A percentile compares a stretch with the other conserved stretches of the same genome.
These are phyloP conservation scores for Centropus unirufus DNA, from an alignment of 2,113 vertebrate species.

Conservation along the genomic window DNA sequence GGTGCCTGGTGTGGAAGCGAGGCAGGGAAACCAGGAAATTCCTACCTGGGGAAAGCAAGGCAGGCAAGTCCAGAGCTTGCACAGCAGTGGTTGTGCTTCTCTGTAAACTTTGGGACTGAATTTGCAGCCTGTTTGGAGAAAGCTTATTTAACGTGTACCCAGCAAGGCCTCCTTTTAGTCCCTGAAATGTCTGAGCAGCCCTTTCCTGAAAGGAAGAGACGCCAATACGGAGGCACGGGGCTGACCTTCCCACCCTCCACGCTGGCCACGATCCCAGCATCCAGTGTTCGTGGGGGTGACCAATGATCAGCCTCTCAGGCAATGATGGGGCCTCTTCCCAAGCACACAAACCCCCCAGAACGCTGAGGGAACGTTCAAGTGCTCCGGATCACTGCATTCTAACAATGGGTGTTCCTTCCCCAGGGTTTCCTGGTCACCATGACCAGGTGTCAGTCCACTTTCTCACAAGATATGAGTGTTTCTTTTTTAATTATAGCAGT, in stretches of 20 bases:
- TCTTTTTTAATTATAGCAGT: too few species aligned
- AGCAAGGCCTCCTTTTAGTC: neutral
- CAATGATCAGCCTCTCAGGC: too few species aligned
- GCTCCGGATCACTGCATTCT: too few species aligned
- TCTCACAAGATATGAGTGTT: too few species aligned
- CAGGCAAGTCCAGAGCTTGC: neutral
- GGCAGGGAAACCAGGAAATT: neutral
- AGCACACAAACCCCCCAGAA: too few species aligned
- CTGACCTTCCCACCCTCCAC: accelerated
- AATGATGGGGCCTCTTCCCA: too few species aligned
- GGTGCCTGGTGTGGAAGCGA: neutral
- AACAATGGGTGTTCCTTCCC: too few species aligned
- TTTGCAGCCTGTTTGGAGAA: neutral
- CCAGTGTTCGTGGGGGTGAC: too few species aligned
- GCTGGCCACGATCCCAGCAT: neutral
- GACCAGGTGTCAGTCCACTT: too few species aligned
- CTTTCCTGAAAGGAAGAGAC: neutral
- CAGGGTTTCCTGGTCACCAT: too few species aligned
- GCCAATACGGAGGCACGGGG: accelerated
- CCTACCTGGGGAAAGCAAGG: neutral
- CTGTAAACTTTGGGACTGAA: neutral
- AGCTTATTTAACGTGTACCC: neutral
- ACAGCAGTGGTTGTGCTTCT: neutral
- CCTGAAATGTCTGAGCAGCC: neutral
- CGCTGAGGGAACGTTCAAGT: too few species aligned